Conservation (phyloP, 2,888 invertebrate genomes). For the Cosmorhoe ocellata region DNA sequence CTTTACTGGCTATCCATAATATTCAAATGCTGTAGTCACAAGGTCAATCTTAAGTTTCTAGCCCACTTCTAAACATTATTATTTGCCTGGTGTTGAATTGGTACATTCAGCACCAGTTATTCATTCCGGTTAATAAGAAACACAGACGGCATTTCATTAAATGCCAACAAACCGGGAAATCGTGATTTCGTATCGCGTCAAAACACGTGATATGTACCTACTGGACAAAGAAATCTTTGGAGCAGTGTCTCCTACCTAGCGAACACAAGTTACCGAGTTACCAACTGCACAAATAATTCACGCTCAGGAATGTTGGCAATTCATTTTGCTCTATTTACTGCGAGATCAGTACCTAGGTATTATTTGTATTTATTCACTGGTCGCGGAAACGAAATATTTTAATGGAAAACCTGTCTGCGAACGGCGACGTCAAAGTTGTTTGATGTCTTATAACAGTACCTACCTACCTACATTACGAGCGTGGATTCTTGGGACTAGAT, state of each 20-base stretch:
- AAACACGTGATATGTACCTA: conserved; percentile 5
- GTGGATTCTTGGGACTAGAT: neutral
- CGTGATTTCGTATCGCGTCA: conserved; percentile 14
- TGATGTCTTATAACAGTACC: conserved; percentile 1
- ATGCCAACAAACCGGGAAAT: conserved; percentile 29
- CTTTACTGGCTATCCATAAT: too few relatives aligned
- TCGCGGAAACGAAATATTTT: conserved; percentile 23
- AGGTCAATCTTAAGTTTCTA: too few relatives aligned
- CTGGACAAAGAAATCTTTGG: conserved; percentile 8
- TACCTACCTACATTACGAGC: too few relatives aligned
- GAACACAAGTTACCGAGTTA: too few relatives aligned
- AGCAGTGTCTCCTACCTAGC: too few relatives aligned
- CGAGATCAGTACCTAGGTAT: neutral
- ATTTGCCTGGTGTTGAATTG: too few relatives aligned
- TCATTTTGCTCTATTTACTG: conserved; percentile 30
- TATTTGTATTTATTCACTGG: neutral
- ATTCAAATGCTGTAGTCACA: too few relatives aligned
- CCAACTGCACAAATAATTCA: neutral
- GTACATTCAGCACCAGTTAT: too few relatives aligned
- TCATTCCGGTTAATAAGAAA: neutral
- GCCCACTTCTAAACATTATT: too few relatives aligned
- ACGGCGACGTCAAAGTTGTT: conserved; percentile 3
- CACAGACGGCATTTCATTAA: conserved; percentile 10
- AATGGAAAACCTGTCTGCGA: conserved; percentile 22
- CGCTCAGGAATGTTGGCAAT: conserved; percentile 26